Evolutionary conservation across 2,797 vertebrate species (phyloP), one percentile per base, ranked within the genome.

Genomic region (Premnoplex brunnescens): DNA sequence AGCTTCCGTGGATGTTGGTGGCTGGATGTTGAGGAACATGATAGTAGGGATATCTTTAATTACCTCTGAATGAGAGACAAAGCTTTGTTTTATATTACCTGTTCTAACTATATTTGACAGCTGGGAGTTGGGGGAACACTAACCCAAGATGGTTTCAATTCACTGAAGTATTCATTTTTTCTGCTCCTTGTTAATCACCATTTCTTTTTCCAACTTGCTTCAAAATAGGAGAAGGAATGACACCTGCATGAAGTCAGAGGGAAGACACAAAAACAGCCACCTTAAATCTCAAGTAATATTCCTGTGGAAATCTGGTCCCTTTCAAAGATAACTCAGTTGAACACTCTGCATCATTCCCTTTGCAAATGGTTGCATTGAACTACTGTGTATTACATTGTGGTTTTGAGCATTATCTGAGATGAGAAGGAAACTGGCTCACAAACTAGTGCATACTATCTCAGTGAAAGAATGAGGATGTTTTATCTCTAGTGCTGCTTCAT

Each of bases 11-110:
- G 83, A 73, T 67, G 28, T 52, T 85, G 44, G 27, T 19, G 34
- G 49, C 20, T 62, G 64, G 44, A 51, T 91, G 22, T 34, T 71
- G 59, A 88, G 20, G 72, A 49, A 44, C 36, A 26, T 30, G 49
- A 37, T 93, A 68, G 22, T 87, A 89, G 41, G 14, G 39, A 28
- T 76, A 58, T 79, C 39, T 96, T 90, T 88, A 96, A 82, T 83
- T 89, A 36, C 46, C 69, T 96, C 71, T 92, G 73, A 95, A 95
- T 66, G 20, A 89, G 55, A 64, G 34, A 68, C 34, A 80, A 88
- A 88, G 34, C 59, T 90, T 89, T 72, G 67, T 52, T 95, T 87
- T 88, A 36, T 85, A 54, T 84, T 23, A 84, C 82, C 43, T 36
- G 8, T 86, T 93, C 62, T 91, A 71, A 88, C 89, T 94, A 12